Conservation (phyloP, 2,888 invertebrate species). For the Globia sparganii region DNA sequence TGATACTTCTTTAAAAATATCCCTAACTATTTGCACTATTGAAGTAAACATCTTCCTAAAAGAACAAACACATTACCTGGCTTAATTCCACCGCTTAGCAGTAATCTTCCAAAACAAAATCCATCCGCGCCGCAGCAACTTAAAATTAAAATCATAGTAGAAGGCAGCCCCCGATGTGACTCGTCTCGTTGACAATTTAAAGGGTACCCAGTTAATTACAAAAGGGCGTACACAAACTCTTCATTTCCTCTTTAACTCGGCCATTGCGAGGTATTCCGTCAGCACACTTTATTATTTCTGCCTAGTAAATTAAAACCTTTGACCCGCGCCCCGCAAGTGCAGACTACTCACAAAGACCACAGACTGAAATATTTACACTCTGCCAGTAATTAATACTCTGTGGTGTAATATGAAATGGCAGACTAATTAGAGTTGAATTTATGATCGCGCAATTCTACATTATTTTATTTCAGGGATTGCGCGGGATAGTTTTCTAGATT, state of each 20-base stretch:
- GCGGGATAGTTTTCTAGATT: background rate
- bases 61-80: background rate
- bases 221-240: slow-evolving; percentile 59
- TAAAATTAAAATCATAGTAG: slow-evolving; percentile 56
- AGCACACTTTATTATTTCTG: slow-evolving; percentile 65
- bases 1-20: background rate
- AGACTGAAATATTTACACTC: slow-evolving; percentile 75
- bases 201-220: slow-evolving; percentile 61
- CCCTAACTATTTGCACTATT: background rate
- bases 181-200: slow-evolving; percentile 60
- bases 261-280: slow-evolving; percentile 63
- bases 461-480: slow-evolving; percentile 2
- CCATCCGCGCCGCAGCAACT: slow-evolving; percentile 12
- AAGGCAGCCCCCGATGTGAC: slow-evolving; percentile 17
- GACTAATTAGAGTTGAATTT: slow-evolving; percentile 60
- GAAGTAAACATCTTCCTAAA: background rate
- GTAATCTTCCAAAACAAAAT: slow-evolving; percentile 22
- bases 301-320: slow-evolving; percentile 69
- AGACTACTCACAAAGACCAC: slow-evolving; percentile 45
- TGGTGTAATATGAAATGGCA: slow-evolving; percentile 71
- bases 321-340: slow-evolving; percentile 53
- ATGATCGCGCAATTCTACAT: slow-evolving; percentile 13
- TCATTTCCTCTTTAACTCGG: slow-evolving; percentile 57
- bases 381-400: slow-evolving; percentile 76
- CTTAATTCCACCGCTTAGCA: slow-evolving; percentile 1